A percentile compares a stretch with the other conserved stretches of the same genome.
Evolutionary conservation across 1,140 invertebrate species (phyloP).

Genomic region (Uloborus diversus): DNA sequence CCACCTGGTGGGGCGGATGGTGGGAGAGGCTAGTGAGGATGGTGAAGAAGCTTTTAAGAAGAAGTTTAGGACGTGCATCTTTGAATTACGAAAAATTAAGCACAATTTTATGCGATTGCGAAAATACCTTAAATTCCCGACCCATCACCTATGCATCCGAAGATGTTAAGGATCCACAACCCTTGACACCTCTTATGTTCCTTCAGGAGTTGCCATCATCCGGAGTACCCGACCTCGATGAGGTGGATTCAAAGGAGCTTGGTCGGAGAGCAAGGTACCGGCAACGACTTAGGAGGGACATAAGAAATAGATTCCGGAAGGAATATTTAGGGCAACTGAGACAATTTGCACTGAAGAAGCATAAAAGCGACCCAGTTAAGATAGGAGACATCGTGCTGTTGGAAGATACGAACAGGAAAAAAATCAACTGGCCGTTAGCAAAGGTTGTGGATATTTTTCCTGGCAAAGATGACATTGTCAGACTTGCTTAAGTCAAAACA

Average conservation of each 20-base stretch:
- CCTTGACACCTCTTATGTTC: constrained; percentile 58
- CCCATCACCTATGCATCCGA: constrained; percentile 30
- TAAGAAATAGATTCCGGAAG: background rate
- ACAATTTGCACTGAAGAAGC: background rate
- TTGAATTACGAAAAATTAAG: constrained; percentile 21
- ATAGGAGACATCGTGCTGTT: background rate
- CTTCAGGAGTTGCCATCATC: constrained; percentile 2
- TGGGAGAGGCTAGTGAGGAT: constrained; percentile 24
- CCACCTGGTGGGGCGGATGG: constrained; percentile 22
- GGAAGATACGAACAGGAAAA: background rate
- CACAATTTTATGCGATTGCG: constrained; percentile 6
- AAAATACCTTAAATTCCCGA: constrained; percentile 1
- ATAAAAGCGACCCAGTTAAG: background rate
- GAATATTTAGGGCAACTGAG: background rate
- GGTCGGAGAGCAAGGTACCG: background rate
- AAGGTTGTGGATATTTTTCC: background rate
- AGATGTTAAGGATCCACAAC: constrained; percentile 38
- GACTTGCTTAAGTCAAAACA: too few species aligned
- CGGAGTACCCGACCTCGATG: background rate
- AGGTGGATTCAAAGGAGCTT: background rate
- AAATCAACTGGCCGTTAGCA: background rate
- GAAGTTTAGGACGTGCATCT: background rate
- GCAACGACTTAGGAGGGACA: background rate
- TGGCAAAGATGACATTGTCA: too few species aligned
- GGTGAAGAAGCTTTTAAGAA: background rate